Evolutionary conservation across 2,888 invertebrate species (phyloP).

Genomic region (Eilema sororculum): DNA sequence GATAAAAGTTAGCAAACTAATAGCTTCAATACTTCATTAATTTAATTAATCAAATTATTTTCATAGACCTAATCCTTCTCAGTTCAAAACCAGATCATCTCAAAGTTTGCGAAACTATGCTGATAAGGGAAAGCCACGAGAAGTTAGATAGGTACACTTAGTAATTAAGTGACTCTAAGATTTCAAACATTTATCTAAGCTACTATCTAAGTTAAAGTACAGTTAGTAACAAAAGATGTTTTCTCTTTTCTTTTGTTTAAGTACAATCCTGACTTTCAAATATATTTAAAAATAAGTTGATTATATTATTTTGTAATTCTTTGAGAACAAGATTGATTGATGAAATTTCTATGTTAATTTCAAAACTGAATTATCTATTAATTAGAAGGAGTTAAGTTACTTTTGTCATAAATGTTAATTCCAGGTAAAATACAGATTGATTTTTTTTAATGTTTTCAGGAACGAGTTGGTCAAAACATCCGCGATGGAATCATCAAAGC

Average conservation of each 20-base stretch:
- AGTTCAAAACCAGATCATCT: not conserved
- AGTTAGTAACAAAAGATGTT: too few relatives aligned
- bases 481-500: constrained; percentile 65
- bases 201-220: not conserved
- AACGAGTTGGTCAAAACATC: constrained; percentile 58
- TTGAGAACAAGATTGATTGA: too few relatives aligned
- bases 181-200: not conserved
- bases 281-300: too few relatives aligned
- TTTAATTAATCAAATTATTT: not conserved
- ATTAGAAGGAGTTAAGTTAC: too few relatives aligned
- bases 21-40: not conserved
- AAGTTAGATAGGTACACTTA: not conserved
- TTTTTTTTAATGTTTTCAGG: constrained; percentile 45
- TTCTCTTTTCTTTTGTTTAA: too few relatives aligned
- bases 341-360: too few relatives aligned
- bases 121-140: not conserved
- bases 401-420: too few relatives aligned
- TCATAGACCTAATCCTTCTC: not conserved
- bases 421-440: too few relatives aligned
- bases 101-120: not conserved
- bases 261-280: too few relatives aligned
- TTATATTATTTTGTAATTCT: too few relatives aligned
- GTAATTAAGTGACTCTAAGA: not conserved
- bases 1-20: not conserved
- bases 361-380: too few relatives aligned